These are phyloP conservation scores for Clupea harengus DNA, from an alignment of 2,113 vertebrate species.

Conservation along the genomic window DNA sequence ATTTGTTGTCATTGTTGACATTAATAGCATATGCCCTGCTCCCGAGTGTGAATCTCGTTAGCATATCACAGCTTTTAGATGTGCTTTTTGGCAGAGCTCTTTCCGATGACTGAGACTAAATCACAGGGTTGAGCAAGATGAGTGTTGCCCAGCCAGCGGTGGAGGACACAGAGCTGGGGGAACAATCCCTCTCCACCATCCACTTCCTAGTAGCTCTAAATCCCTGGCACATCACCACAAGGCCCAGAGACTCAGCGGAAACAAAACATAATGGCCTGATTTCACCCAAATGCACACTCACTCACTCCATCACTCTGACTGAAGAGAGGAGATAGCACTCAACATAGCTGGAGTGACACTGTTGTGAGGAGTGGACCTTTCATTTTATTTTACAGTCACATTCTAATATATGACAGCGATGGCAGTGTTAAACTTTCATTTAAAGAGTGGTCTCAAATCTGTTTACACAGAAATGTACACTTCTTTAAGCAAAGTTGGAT, in stretches of 20 bases:
- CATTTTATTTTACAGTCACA: not conserved
- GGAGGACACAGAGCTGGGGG: not conserved
- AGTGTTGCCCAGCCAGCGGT: not conserved
- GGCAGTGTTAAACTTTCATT: not conserved
- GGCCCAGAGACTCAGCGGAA: not conserved
- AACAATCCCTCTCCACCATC: not conserved
- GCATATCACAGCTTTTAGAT: not conserved
- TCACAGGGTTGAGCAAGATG: not conserved
- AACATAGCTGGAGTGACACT: not conserved
- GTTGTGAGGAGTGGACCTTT: not conserved
- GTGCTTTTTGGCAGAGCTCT: not conserved
- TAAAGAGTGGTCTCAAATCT: too few species aligned
- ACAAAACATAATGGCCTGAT: not conserved
- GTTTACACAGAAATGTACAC: too few species aligned
- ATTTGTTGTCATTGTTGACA: constrained; percentile 42
- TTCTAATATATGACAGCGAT: not conserved
- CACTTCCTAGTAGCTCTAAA: not conserved
- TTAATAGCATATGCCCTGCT: constrained; percentile 41
- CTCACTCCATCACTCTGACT: not conserved
- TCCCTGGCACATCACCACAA: not conserved
- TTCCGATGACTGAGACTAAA: not conserved
- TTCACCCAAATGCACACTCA: not conserved
- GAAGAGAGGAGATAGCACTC: not conserved
- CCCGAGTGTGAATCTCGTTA: constrained; percentile 27
- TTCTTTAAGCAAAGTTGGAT: too few species aligned